Conservation (phyloP, 1,140 invertebrate species). For the Pseudomyrmex gracilis region DNA sequence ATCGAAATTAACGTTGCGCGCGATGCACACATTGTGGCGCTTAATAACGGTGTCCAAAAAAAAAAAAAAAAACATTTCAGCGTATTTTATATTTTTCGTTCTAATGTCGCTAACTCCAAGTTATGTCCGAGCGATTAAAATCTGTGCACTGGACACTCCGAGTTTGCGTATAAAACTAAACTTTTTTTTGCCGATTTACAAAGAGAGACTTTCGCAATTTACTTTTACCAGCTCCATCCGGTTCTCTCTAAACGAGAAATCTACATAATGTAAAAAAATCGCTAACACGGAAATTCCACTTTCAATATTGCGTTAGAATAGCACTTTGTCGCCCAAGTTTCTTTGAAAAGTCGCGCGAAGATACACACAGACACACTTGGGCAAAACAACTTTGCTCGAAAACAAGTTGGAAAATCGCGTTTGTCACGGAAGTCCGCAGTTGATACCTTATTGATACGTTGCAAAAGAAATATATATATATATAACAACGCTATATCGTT, state of each 20-base stretch:
- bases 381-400: not conserved
- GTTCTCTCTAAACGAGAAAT: not conserved
- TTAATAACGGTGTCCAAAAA: slow-evolving; percentile 16
- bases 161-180: not conserved
- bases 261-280: slow-evolving; percentile 6
- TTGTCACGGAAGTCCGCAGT: not conserved
- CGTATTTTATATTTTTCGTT: not conserved
- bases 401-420: slow-evolving; percentile 20
- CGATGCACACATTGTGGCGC: not conserved
- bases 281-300: not conserved
- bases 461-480: slow-evolving; percentile 16
- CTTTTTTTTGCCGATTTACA: too few relatives aligned
- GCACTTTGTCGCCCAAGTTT: not conserved
- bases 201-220: not conserved
- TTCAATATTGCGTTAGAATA: not conserved
- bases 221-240: not conserved
- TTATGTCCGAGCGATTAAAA: not conserved
- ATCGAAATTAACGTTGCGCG: not conserved
- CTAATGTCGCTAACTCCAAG: not conserved
- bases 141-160: not conserved
- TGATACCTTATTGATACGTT: not conserved
- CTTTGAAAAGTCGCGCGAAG: not conserved
- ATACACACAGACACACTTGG: not conserved
- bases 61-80: not conserved
- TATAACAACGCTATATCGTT: slow-evolving; percentile 8